These are phyloP conservation scores for Megaceryle alcyon DNA, from an alignment of 2,797 vertebrate species.

Conservation along the genomic window DNA sequence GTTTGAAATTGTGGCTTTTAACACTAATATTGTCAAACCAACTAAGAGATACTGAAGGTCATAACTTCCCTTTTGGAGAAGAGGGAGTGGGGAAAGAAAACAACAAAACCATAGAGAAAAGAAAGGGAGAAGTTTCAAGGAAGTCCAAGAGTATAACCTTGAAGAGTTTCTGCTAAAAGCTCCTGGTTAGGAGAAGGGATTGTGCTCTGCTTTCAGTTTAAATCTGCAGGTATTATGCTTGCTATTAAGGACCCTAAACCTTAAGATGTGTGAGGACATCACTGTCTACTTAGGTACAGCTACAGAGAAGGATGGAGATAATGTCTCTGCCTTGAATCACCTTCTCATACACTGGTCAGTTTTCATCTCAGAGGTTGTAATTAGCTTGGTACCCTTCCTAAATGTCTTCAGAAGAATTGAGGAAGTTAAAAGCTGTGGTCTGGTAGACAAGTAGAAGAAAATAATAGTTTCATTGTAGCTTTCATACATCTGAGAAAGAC, in stretches of 20 bases:
- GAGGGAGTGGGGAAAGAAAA: not conserved
- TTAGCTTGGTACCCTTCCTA: not conserved
- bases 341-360: accelerated
- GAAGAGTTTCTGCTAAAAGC: not conserved
- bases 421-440: not conserved
- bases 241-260: not conserved
- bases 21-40: not conserved
- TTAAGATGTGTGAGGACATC: not conserved
- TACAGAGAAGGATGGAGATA: not conserved
- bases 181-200: not conserved
- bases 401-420: not conserved
- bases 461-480: not conserved
- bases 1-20: not conserved
- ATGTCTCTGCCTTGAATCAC: not conserved
- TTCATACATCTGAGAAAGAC: not conserved
- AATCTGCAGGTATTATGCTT: not conserved
- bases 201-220: not conserved
- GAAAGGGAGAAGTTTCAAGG: not conserved
- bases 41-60: not conserved
- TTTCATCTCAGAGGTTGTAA: not conserved
- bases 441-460: not conserved
- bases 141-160: not conserved
- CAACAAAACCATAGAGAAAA: not conserved
- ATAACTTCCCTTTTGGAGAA: not conserved
- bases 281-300: not conserved